Base-by-base conservation (phyloP, 2,113 vertebrate genomes). In the Protomyctophum bolini region DNA sequence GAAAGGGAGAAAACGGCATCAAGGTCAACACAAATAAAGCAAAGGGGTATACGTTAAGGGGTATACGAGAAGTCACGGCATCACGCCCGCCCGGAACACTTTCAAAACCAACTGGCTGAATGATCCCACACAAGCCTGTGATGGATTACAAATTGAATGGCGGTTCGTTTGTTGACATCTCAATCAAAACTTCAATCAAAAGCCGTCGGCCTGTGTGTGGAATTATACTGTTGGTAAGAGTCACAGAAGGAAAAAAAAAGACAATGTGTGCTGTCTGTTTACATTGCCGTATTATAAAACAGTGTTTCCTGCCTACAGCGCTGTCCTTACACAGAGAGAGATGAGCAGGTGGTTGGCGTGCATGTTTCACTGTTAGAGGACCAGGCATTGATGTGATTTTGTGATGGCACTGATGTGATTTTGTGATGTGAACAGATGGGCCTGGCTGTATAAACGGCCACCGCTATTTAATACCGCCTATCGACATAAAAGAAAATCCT, bases 391-490 rank as follows among this genome's bases (percentile, higher is more conserved):
- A 79, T 82, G 83, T 10, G 75, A 85, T 81, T 84, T 79, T 56
- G 70, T 79, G 71, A 85, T 61, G 61, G 21, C 21, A 21, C 2
- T 21, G n/a, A n/a, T n/a, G 83, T 10, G 75, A 85, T 81, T 84
- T 79, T 56, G 69, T 79, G 71, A 85, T 61, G 61, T 52, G 75
- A 87, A 68, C 87, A 90, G 87, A 90, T 84, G 89, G 85, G 72
- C 56, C 66, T 15, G n/a, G 28, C 45, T 45, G 51, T 65, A 72
- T 75, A 78, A 41, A 88, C 67, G 80, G 77, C 57, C 59, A 62
- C 67, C 51, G 47, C 50, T 56, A 68, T 62, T 55, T 73, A 70
- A 66, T 70, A 29, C 52, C 0, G 65, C 66, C 68, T 70, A 29
- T 48, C 0, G 65, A 63, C 73, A 66, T 75, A 80, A 63, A 56